phyloP scores from a whole-genome alignment of 2,888 invertebrate species.

The Eristalis intricaria region DNA sequence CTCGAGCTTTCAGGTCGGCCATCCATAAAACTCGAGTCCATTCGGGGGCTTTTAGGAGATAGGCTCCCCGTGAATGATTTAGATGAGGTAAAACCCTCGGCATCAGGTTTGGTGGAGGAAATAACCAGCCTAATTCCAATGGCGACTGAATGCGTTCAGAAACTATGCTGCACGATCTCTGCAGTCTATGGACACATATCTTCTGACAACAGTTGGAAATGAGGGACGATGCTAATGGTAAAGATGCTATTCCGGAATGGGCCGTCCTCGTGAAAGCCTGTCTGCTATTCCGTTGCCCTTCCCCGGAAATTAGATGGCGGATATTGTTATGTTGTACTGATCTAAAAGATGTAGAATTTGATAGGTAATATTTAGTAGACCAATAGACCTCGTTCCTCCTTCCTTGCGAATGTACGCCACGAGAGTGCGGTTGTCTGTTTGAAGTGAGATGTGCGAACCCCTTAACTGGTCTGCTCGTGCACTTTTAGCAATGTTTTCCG shows the following conservation, averaged over 20 bases:
- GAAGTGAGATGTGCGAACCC: no score
- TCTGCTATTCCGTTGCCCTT: background rate
- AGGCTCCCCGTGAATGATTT: background rate
- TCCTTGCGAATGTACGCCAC: no score
- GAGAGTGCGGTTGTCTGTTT: no score
- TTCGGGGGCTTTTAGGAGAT: background rate
- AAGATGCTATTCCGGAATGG: background rate
- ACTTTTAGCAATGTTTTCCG: no score
- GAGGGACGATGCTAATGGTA: background rate
- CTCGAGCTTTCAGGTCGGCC: background rate
- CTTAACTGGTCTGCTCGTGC: no score
- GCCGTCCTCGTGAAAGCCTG: background rate
- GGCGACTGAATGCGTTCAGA: background rate
- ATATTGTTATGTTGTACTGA: background rate
- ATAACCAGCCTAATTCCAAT: background rate
- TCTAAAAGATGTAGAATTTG: background rate
- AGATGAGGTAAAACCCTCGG: slow-evolving; percentile 1
- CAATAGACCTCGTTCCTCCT: background rate
- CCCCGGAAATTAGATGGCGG: background rate
- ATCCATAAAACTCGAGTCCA: no score
- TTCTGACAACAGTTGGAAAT: background rate
- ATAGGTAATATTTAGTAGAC: slow-evolving; percentile 12
- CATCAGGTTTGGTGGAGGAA: slow-evolving; percentile 1
- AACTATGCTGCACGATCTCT: background rate
- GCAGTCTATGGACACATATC: background rate